phyloP scores from a whole-genome alignment of 1,140 invertebrate genomes.

The Drosophila jambulina region DNA sequence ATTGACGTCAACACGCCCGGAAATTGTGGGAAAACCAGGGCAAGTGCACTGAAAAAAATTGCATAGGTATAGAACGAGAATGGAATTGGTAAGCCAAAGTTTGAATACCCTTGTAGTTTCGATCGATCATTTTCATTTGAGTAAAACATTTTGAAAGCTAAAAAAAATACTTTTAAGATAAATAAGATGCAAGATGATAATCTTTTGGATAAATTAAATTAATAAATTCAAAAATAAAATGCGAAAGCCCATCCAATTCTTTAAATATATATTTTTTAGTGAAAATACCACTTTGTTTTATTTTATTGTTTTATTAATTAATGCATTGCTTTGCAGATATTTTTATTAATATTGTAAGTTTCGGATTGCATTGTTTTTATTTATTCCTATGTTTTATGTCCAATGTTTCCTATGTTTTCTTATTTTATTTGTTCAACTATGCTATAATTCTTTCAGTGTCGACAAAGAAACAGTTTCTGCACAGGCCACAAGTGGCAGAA shows the following conservation, averaged over 20 bases:
- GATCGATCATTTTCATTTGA: too few species aligned
- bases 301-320: not conserved
- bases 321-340: not conserved
- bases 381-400: not conserved
- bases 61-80: not conserved
- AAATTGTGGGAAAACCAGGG: constrained; percentile 67
- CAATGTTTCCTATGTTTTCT: rapidly evolving
- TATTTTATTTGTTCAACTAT: not conserved
- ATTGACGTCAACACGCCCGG: constrained; percentile 68
- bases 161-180: too few species aligned
- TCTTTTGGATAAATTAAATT: too few species aligned
- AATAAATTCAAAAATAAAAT: too few species aligned
- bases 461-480: constrained; percentile 1
- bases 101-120: too few species aligned
- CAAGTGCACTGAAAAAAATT: constrained; percentile 4
- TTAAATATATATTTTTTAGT: not conserved
- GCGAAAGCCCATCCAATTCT: too few species aligned
- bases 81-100: too few species aligned
- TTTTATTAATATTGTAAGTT: not conserved
- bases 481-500: constrained; percentile 58
- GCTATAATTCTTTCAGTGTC: constrained; percentile 1
- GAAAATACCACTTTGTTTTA: not conserved
- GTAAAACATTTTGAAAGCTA: too few species aligned
- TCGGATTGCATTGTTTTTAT: not conserved
- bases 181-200: too few species aligned